Evolutionary conservation across 1,140 invertebrate genomes (phyloP), one percentile per base, ranked within the genome.

Genomic region (Trigoniulus corallinus): DNA sequence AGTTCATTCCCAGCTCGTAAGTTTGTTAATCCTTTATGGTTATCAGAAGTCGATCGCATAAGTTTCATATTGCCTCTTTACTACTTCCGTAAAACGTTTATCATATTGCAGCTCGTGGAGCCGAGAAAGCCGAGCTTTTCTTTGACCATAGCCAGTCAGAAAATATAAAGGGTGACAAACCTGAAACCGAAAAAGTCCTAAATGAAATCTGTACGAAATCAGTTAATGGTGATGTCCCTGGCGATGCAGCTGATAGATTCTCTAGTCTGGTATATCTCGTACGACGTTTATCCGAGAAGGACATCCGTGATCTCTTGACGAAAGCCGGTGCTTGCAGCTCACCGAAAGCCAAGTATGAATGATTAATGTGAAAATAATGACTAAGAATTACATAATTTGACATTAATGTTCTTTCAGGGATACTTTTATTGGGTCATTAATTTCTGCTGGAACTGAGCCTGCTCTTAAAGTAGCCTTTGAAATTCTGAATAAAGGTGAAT

Each of bases 391-490:
- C n/a, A n/a, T n/a, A n/a, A n/a, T n/a, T n/a, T n/a, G n/a, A n/a
- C n/a, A n/a, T n/a, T n/a, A n/a, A n/a, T 84, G 88, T 58, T 82
- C 76, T 42, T 37, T 29, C 57, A 70, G 67, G 53, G 61, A 64
- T 52, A 62, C 65, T 41, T 63, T 67, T 52, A 26, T 58, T 27
- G 66, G 69, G 58, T 63, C 67, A 18, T 63, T 93, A 0, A 79
- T 86, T 46, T 74, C 79, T 49, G 72, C 82, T 1, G 82, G 79
- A 48, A 88, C 78, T 20, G 78, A 79, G 1, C 79, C 82, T 46
- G 74, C 81, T 7, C 74, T 88, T 15, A 78, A 80, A 57, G 77
- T 82, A 0, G 74, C 79, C n/a, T 72, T 78, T 1, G 72, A 83
- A 49, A 62, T 89, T 20, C 63, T 91, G 0, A 76, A 78, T 53